Base-by-base conservation (phyloP, 1,140 invertebrate species). In the Nomia melanderi region DNA sequence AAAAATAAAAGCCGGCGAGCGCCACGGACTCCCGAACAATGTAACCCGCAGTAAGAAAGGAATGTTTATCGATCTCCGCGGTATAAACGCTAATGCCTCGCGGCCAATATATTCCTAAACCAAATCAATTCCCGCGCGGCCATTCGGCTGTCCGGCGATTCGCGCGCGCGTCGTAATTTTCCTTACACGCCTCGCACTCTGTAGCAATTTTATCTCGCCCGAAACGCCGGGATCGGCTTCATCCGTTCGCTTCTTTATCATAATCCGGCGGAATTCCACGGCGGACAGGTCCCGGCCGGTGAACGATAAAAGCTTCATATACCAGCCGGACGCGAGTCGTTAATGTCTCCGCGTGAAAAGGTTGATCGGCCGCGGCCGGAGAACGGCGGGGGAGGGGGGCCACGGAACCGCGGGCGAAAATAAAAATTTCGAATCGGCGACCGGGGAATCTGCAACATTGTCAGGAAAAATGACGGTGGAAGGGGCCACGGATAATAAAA, bases 361-460 rank as follows among this genome's bases (percentile, higher is more conserved):
- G 53, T 44, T 57, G 53, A 36, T 57, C 64, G 64, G 12, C 17
- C 8, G 27, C 47, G n/a, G 29, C 14, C 29, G 2, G n/a, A n/a
- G n/a, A n/a, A n/a, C n/a, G n/a, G n/a, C n/a, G n/a, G n/a, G n/a
- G n/a, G n/a, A n/a, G n/a, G n/a, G n/a, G n/a, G n/a, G n/a, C n/a
- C n/a, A n/a, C n/a, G n/a, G 31, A 17, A 33, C 50, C 47, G 27
- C 41, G 41, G 47, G 11, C 9, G 8, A 57, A 39, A 53, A 70
- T 62, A 77, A 70, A 70, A 62, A 62, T 69, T 77, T 41, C 12
- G 44, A 23, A 53, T 41, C 56, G 25, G 14, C 20, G 33, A 25
- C 8, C 14, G 25, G 7, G 31, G 25, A 27, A 78, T 82, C 50
- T 39, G 70, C 69, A 81, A 78, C 80, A 82, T 78, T 83, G 81